Base-by-base conservation (phyloP, 2,113 vertebrate species). In the Brachyhypopomus occidentalis region DNA sequence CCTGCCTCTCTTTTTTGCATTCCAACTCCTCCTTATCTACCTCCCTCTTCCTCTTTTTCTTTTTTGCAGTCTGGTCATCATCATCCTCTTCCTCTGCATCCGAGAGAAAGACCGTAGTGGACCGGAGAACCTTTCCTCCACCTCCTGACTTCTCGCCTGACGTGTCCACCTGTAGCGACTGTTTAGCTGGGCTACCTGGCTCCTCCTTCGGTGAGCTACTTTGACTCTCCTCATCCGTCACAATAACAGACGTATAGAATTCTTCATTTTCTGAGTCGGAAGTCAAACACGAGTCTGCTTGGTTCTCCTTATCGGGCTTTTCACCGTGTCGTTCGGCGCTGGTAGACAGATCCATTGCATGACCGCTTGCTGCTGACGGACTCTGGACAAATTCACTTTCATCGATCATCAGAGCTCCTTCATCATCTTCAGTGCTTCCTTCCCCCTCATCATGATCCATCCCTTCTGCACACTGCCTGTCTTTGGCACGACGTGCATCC, bases 21-120 rank as follows among this genome's bases (percentile, higher is more conserved):
- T 92, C 91, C 5, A 89, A 69, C 74, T 93, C 91, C 34, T 92
- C 89, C 1, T 75, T 85, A 25, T 92, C 92, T 84, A 89, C 88
- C 25, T 89, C 90, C 36, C 81, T 78, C 69, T 88, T 93, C 11
- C 84, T 85, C 72, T 90, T 94, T 88, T 90, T 92, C 56, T 84
- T 89, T 58, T 84, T 90, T 11, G 86, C 80, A 45, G 79, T 85
- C 25, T 88, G 89, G 72, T 94, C 92, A 5, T 92, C 92, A 23
- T 94, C 93, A 8, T 93, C 90, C 52, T 94, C 93, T 2, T 94
- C 94, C 59, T 94, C 94, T 20, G 91, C 94, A 71, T 94, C 93
- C 0, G 94, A 94, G 20, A 94, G 90, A 45, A 94, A 94, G 56
- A 94, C 93, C 2, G 93, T 94, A 20, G 93, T 92, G 64, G 94